phyloP scores from a whole-genome alignment of 2,888 invertebrate species.

The Caenorhabditis sulstoni region DNA sequence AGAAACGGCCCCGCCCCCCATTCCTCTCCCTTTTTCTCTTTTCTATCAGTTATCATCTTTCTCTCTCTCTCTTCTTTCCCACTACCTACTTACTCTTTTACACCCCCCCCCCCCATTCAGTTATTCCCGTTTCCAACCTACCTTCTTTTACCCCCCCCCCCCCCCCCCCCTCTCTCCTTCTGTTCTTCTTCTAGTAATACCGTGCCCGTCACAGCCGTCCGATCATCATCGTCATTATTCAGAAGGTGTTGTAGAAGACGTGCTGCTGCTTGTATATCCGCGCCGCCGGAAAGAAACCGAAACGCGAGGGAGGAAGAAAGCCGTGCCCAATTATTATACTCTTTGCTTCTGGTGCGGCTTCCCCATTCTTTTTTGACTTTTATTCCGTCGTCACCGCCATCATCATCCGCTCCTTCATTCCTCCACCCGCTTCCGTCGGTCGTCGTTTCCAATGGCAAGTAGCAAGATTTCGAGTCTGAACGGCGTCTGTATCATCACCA shows the following conservation, averaged over 20 bases:
- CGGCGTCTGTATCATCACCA: conserved; percentile 54
- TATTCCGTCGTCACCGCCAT: no score
- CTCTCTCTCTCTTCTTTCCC: not conserved
- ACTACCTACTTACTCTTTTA: conserved; percentile 36
- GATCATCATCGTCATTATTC: conserved; percentile 22
- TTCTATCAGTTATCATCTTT: conserved; percentile 13
- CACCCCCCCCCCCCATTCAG: conserved; percentile 11
- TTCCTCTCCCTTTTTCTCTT: not conserved
- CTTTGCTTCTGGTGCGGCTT: not conserved
- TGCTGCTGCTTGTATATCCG: conserved; percentile 10
- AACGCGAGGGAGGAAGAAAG: not conserved
- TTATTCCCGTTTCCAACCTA: conserved; percentile 11
- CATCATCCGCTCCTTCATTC: not conserved
- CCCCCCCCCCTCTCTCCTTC: not conserved
- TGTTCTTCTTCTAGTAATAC: conserved; percentile 10
- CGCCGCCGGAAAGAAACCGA: no score
- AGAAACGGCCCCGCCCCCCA: conserved; percentile 22
- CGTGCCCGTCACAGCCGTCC: conserved; percentile 17
- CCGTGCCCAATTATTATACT: conserved; percentile 18
- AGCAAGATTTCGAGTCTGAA: conserved; percentile 30
- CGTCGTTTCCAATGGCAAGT: not conserved
- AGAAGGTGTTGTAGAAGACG: conserved; percentile 2
- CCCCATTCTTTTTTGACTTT: not conserved
- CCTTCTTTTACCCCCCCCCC: conserved; percentile 3
- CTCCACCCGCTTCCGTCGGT: not conserved